Evolutionary conservation across 2,797 vertebrate species (phyloP).

Genomic region (Holocentrus rufus): DNA sequence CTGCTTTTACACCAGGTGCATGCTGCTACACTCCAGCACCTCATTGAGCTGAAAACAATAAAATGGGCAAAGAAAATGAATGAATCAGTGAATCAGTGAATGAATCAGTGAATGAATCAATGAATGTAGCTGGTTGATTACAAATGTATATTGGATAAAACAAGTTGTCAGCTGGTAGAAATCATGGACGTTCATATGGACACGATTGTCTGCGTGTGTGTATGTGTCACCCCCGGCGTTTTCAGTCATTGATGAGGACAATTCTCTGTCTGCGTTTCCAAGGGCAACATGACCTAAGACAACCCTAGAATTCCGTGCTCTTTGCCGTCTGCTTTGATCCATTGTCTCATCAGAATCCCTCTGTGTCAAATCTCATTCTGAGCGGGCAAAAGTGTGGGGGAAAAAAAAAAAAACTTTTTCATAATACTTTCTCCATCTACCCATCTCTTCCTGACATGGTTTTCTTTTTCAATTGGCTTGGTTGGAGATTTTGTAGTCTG

Average conservation of each 20-base stretch:
- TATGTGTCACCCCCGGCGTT: neutral
- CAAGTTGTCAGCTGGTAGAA: neutral
- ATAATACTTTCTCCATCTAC: slow-evolving; percentile 28
- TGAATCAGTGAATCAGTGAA: neutral
- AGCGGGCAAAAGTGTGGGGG: slow-evolving; percentile 38
- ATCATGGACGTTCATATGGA: slow-evolving; percentile 17
- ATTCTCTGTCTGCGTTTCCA: neutral
- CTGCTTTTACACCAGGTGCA: too few relatives aligned
- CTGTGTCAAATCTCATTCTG: slow-evolving; percentile 27
- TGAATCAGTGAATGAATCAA: too few relatives aligned
- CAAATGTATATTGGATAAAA: neutral
- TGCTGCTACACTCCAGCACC: too few relatives aligned
- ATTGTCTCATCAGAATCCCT: slow-evolving; percentile 23
- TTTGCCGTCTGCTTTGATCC: slow-evolving; percentile 43
- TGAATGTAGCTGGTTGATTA: slow-evolving; percentile 8
- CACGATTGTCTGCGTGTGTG: neutral
- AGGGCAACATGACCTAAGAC: slow-evolving; percentile 16
- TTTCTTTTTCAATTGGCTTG: slow-evolving; percentile 39
- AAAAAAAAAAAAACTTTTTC: slow-evolving; percentile 18
- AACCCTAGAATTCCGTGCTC: slow-evolving; percentile 44
- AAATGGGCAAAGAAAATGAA: neutral
- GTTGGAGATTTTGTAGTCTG: slow-evolving; percentile 22
- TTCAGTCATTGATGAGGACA: neutral
- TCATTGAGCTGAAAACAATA: too few relatives aligned
- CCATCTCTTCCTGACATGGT: slow-evolving; percentile 16